Conservation (phyloP, 30 jellyfish, hydroid and myxozoan species). For the Calvadosia cruxmelitensis region DNA sequence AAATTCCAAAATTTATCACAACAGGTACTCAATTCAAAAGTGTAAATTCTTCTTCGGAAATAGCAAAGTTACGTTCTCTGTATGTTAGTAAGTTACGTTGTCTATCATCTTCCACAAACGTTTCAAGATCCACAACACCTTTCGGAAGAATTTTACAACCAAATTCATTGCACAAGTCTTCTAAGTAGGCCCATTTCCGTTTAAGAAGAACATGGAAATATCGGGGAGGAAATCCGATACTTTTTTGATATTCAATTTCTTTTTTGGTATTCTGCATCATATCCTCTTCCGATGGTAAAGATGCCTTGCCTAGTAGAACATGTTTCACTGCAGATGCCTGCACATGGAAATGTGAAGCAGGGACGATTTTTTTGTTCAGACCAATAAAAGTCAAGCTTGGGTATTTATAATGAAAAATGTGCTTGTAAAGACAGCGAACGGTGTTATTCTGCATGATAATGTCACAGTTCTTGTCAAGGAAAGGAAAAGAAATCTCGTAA, state of each 20-base stretch:
- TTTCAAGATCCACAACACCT: background rate
- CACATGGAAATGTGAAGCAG: background rate
- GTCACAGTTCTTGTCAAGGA: conserved; percentile 31
- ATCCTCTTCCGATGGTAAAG: background rate
- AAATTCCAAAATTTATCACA: no score
- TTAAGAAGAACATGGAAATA: background rate
- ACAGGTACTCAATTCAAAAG: no score
- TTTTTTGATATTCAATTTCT: background rate
- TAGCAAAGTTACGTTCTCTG: background rate
- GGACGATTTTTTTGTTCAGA: background rate
- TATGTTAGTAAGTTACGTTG: background rate
- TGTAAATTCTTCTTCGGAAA: no score
- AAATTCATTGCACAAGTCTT: background rate
- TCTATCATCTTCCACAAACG: background rate
- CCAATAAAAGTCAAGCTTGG: conserved; percentile 74
- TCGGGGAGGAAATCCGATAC: background rate
- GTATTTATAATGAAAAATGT: conserved; percentile 32
- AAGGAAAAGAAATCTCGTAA: conserved; percentile 49
- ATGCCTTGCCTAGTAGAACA: background rate
- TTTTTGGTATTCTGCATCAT: background rate
- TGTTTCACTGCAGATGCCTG: background rate
- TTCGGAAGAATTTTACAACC: background rate
- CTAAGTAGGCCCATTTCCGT: background rate
- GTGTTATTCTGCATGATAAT: conserved; percentile 7
- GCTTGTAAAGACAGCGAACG: conserved; percentile 44